phyloP scores from a whole-genome alignment of 2,797 vertebrate genomes.

The Balearica regulorum region DNA sequence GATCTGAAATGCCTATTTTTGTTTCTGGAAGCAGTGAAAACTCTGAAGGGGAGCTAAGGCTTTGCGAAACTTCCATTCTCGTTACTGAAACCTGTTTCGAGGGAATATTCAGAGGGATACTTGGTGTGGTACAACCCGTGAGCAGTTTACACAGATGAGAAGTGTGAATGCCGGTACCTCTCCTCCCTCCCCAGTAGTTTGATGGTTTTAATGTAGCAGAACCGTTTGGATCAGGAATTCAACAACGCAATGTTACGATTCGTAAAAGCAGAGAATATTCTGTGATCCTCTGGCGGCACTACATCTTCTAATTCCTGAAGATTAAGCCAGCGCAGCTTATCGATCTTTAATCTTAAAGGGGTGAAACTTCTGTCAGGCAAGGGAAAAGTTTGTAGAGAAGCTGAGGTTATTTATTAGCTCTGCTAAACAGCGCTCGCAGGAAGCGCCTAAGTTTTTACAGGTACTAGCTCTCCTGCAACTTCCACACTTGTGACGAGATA shows the following conservation, averaged over 20 bases:
- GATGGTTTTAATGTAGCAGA: not conserved
- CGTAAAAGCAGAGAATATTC: not conserved
- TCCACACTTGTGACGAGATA: not conserved
- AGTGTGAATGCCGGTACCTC: not conserved
- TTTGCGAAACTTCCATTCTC: not conserved
- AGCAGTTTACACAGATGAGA: not conserved
- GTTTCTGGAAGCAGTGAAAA: not conserved
- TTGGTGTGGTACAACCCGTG: too few relatives aligned
- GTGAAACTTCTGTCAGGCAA: not conserved
- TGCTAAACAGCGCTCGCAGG: not conserved
- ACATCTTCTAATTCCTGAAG: not conserved
- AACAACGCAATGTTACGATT: not conserved
- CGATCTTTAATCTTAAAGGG: not conserved
- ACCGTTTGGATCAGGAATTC: not conserved
- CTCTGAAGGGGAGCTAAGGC: not conserved
- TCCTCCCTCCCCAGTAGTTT: not conserved
- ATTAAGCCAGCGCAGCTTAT: not conserved
- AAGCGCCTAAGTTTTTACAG: not conserved
- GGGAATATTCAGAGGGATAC: not conserved
- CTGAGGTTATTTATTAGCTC: not conserved
- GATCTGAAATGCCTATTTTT: fast-evolving
- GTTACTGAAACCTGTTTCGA: not conserved
- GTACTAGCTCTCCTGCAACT: not conserved
- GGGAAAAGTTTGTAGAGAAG: not conserved
- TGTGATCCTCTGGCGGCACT: not conserved